These are phyloP conservation scores for Tinea trinotella DNA, from an alignment of 2,888 invertebrate species.

Conservation along the genomic window DNA sequence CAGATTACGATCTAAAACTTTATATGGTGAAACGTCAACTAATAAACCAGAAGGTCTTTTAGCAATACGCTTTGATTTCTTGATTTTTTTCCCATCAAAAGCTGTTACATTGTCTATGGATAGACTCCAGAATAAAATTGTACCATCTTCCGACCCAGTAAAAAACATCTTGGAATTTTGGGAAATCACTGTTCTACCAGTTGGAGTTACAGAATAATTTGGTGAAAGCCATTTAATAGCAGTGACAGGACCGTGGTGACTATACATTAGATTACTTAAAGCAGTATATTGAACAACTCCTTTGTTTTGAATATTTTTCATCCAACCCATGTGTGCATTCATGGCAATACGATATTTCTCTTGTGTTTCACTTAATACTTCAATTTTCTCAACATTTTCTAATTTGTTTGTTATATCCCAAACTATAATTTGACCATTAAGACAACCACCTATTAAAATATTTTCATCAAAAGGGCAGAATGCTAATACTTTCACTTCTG, in stretches of 20 bases:
- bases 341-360: slow-evolving; percentile 74
- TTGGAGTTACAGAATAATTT: slow-evolving; percentile 69
- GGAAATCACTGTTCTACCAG: slow-evolving; percentile 66
- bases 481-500: slow-evolving; percentile 76
- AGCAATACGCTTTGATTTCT: slow-evolving; percentile 57
- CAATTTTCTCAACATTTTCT: slow-evolving; percentile 74
- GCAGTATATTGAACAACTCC: slow-evolving; percentile 73
- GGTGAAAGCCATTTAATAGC: slow-evolving; percentile 79
- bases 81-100: slow-evolving; percentile 46
- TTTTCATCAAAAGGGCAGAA: slow-evolving; percentile 81
- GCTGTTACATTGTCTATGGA: slow-evolving; percentile 55
- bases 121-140: slow-evolving; percentile 80
- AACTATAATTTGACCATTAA: slow-evolving; percentile 79
- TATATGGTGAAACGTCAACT: slow-evolving; percentile 73
- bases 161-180: slow-evolving; percentile 73
- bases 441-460: slow-evolving; percentile 78
- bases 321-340: slow-evolving; percentile 78
- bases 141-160: slow-evolving; percentile 78
- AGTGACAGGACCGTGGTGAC: slow-evolving; percentile 76
- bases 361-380: slow-evolving; percentile 74
- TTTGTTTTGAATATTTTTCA: slow-evolving; percentile 74
- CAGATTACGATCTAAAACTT: slow-evolving; percentile 72
- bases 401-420: slow-evolving; percentile 79
- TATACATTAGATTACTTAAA: slow-evolving; percentile 72
- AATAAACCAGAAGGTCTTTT: slow-evolving; percentile 72